These are phyloP conservation scores for Eristalis pertinax DNA, from an alignment of 2,888 invertebrate genomes.

Conservation along the genomic window DNA sequence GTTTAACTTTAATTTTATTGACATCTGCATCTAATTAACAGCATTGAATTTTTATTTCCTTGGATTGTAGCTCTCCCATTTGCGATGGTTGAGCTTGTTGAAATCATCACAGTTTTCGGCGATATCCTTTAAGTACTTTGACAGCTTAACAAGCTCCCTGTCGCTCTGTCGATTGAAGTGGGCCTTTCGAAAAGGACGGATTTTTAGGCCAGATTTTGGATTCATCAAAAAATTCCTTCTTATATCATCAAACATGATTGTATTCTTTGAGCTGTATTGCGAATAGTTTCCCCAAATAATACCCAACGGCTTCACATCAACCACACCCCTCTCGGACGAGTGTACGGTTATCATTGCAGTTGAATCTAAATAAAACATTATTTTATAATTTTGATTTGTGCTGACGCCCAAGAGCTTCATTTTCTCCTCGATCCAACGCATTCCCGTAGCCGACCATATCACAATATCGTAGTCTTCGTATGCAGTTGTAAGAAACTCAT, in stretches of 20 bases:
- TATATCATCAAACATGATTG: conserved; percentile 99
- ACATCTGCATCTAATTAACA: background rate
- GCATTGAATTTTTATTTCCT: conserved; percentile 36
- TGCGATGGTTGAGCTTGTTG: conserved; percentile 91
- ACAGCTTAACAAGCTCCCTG: conserved; percentile 89
- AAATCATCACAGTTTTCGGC: conserved; percentile 91
- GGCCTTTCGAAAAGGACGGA: conserved; percentile 94
- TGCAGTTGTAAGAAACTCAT: conserved; percentile 94
- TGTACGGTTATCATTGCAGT: conserved; percentile 97
- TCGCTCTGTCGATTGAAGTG: conserved; percentile 93
- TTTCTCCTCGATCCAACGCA: conserved; percentile 99
- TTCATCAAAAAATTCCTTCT: conserved; percentile 98
- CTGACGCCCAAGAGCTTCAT: conserved; percentile 95
- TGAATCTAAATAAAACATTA: conserved; percentile 95
- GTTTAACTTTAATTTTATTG: conserved; percentile 27
- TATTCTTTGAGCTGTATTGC: conserved; percentile 94
- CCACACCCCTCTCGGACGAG: conserved; percentile 93
- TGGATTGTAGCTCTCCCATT: conserved; percentile 91
- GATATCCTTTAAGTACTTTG: conserved; percentile 91
- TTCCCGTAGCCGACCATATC: conserved; percentile 99
- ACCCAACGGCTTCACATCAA: conserved; percentile 97
- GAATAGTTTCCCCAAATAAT: conserved; percentile 98
- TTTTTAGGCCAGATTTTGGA: conserved; percentile 94
- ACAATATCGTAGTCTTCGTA: conserved; percentile 97
- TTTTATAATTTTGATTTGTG: conserved; percentile 91